A percentile compares a stretch with the other conserved stretches of the same genome.
Evolutionary conservation across 2,113 vertebrate species (phyloP).

Genomic region (Sialia sialis): DNA sequence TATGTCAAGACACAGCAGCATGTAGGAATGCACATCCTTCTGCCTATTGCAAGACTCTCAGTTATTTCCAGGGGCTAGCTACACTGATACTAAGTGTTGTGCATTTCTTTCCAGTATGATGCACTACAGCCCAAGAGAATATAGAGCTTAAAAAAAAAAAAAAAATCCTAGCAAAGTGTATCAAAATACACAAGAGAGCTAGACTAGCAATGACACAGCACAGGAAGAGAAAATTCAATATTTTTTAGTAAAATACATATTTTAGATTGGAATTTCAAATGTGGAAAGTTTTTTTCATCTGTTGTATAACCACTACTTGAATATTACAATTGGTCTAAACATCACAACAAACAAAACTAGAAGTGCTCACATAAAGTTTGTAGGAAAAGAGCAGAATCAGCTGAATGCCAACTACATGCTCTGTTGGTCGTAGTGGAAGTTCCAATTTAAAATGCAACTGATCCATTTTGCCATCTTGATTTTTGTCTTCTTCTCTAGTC

Average conservation of each 20-base stretch:
- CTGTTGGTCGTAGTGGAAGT: slow-evolving; percentile 81
- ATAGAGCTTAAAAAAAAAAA: background rate
- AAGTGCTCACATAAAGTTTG: slow-evolving; percentile 82
- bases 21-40: background rate
- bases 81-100: background rate
- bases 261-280: background rate
- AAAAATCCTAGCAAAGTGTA: background rate
- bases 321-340: background rate
- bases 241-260: background rate
- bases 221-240: background rate
- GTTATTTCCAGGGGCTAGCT: background rate
- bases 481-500: slow-evolving; percentile 89
- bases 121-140: background rate
- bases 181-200: background rate
- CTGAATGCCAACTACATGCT: slow-evolving; percentile 84
- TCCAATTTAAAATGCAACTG: slow-evolving; percentile 77
- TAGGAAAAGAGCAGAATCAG: slow-evolving; percentile 93
- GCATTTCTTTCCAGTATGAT: background rate
- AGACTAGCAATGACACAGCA: background rate
- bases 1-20: background rate
- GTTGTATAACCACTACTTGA: background rate
- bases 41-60: background rate
- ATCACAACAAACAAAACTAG: background rate
- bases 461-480: slow-evolving; percentile 90
- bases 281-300: background rate